These are phyloP conservation scores for Oreocharis arfaki DNA, from an alignment of 2,113 vertebrate genomes.

Conservation along the genomic window DNA sequence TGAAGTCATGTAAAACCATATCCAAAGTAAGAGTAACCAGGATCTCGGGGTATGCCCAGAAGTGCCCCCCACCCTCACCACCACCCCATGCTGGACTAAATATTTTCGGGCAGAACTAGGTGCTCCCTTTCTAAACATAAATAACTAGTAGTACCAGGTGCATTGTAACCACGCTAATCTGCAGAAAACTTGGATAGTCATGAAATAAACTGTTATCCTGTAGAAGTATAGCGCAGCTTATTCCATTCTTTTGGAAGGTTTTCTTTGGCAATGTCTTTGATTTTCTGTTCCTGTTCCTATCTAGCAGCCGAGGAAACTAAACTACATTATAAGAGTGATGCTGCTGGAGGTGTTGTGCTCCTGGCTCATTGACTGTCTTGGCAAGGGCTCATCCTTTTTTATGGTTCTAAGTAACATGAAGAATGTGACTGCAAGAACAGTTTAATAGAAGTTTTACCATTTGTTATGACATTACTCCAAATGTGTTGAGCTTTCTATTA, in stretches of 20 bases:
- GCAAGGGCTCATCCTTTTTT: not conserved
- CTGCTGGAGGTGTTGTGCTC: not conserved
- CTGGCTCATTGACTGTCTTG: not conserved
- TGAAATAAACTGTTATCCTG: not conserved
- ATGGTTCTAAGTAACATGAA: not conserved
- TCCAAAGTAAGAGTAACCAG: not conserved
- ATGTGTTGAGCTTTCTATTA: not conserved
- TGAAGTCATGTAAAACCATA: not conserved
- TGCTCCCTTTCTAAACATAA: not conserved
- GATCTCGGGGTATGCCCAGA: not conserved
- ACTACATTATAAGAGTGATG: not conserved
- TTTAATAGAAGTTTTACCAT: not conserved
- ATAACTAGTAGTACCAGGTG: not conserved
- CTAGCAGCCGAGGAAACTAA: not conserved
- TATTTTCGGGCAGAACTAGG: not conserved
- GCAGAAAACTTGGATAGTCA: not conserved
- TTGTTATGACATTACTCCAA: not conserved
- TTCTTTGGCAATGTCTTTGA: not conserved
- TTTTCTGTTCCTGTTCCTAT: not conserved
- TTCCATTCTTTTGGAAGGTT: not conserved
- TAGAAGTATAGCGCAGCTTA: not conserved
- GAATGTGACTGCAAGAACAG: not conserved
- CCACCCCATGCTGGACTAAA: not conserved
- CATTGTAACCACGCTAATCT: not conserved
- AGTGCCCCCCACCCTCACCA: rapidly evolving